Percentiles rank a stretch among this genome's conserved stretches.
These are phyloP conservation scores for Macaca nemestrina DNA, from an alignment of 2,113 vertebrate genomes.

Conservation along the genomic window DNA sequence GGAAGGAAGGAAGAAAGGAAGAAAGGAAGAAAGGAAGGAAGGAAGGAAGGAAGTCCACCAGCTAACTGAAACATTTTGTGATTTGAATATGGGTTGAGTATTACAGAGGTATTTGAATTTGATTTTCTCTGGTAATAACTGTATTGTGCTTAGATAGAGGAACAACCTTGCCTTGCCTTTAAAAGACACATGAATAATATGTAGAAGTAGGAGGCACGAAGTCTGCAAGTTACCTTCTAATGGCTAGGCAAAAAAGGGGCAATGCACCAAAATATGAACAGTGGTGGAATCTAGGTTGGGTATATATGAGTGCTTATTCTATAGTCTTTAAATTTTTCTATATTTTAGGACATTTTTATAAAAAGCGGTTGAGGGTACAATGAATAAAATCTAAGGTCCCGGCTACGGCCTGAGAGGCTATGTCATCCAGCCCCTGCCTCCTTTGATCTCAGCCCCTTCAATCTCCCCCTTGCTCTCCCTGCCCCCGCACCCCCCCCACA, in stretches of 20 bases:
- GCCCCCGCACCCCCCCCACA: fast-evolving
- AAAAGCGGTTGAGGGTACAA: background rate
- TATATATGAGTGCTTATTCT: background rate
- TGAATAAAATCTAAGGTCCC: background rate
- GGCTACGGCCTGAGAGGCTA: background rate
- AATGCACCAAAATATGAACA: background rate
- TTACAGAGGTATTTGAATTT: background rate
- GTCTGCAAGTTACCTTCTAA: background rate
- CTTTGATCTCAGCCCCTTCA: background rate
- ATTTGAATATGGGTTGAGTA: background rate
- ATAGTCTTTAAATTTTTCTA: background rate
- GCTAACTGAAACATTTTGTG: background rate
- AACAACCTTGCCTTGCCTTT: background rate
- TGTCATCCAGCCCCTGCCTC: background rate
- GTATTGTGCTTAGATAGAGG: background rate
- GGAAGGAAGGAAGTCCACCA: background rate
- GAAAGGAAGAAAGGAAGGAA: fast-evolving
- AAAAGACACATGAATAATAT: background rate
- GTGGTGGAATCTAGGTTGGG: background rate
- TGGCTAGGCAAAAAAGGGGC: background rate
- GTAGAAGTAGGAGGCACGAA: background rate
- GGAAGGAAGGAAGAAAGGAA: too few species aligned
- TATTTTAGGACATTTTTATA: background rate
- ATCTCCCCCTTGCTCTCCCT: background rate
- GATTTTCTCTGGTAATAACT: background rate